Evolutionary conservation across 2,113 vertebrate species (phyloP), one percentile per base, ranked within the genome.

Genomic region (Turdus rufiventris): DNA sequence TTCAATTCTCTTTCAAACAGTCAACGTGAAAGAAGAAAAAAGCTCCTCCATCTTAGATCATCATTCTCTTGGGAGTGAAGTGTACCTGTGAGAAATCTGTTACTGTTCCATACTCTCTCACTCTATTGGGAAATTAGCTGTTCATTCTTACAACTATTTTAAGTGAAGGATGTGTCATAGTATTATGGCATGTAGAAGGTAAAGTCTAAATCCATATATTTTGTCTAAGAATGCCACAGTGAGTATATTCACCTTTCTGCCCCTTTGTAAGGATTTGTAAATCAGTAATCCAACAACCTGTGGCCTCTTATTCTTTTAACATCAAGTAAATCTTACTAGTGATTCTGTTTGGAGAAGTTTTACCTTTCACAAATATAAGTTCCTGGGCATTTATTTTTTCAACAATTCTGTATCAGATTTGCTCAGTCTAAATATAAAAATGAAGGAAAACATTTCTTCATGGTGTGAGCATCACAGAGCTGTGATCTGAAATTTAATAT

Each of bases 401-500:
- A 72, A 19, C 19, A 73, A 54, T 74, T 93, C 15, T 40, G 11
- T 51, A 91, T 75, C 57, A 86, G 76, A 84, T 86, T 71, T 71
- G 10, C n/a, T 36, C 56, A 56, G 63, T 51, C 67, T 65, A 45
- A 78, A 75, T 57, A 80, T 19, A 85, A 92, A 88, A 83, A 26
- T 2, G 9, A 85, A 90, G 72, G 18, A 47, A 75, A 92, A 50
- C 13, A 40, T 42, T 83, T 78, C 31, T 89, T 86, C 24, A 25
- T 1, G 1, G 38, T 54, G 42, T 12, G 24, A 62, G 19, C 50
- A 75, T 58, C 73, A 71, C 43, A 89, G 31, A 86, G 60, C 76
- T 88, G 17, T 5, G 4, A 65, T 86, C 43, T 77, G 80, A 71
- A 96, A 92, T 88, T 80, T 88, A 94, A 91, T 93, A 93, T 90